These are phyloP conservation scores for Zoanthus gigantus DNA, from an alignment of 92 coral and sea anemone genomes.

Conservation along the genomic window DNA sequence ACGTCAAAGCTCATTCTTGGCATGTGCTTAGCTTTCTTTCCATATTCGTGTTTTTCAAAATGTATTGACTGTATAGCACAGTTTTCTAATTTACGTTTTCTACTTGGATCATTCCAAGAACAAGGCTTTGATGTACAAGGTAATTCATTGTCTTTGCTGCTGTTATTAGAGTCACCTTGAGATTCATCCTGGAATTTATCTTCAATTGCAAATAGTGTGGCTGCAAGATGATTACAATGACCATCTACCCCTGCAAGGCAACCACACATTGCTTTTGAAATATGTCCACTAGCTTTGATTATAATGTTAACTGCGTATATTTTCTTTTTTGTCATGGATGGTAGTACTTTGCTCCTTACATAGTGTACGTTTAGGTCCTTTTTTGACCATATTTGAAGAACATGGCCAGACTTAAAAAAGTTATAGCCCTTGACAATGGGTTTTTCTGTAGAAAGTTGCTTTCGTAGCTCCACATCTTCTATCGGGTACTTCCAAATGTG, in stretches of 20 bases:
- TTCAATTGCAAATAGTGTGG: constrained; percentile 49
- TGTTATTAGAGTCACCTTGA: too few species aligned
- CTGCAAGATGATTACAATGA: constrained; percentile 66
- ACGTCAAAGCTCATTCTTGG: constrained; percentile 43
- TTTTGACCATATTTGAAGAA: constrained; percentile 50
- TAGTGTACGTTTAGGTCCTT: constrained; percentile 49
- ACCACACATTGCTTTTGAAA: constrained; percentile 56
- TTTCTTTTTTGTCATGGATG: constrained; percentile 65
- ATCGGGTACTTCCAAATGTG: constrained; percentile 59
- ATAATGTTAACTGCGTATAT: constrained; percentile 59
- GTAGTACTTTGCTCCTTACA: constrained; percentile 63
- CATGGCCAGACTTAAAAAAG: constrained; percentile 59
- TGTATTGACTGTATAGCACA: constrained; percentile 57
- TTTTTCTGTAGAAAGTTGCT: constrained; percentile 62
- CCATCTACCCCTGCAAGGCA: constrained; percentile 76
- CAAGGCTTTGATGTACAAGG: constrained; percentile 39
- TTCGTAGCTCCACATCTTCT: constrained; percentile 61
- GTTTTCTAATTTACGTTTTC: constrained; percentile 60
- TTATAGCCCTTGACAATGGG: constrained; percentile 70
- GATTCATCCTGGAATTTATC: too few species aligned
- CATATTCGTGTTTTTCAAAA: constrained; percentile 62
- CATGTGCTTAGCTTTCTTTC: constrained; percentile 42
- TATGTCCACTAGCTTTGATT: constrained; percentile 53
- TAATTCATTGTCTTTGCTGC: too few species aligned
- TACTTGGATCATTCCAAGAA: constrained; percentile 54